Evolutionary conservation across 2,888 invertebrate genomes (phyloP), one percentile per base, ranked within the genome.

Genomic region (Leptodirus hochenwartii): DNA sequence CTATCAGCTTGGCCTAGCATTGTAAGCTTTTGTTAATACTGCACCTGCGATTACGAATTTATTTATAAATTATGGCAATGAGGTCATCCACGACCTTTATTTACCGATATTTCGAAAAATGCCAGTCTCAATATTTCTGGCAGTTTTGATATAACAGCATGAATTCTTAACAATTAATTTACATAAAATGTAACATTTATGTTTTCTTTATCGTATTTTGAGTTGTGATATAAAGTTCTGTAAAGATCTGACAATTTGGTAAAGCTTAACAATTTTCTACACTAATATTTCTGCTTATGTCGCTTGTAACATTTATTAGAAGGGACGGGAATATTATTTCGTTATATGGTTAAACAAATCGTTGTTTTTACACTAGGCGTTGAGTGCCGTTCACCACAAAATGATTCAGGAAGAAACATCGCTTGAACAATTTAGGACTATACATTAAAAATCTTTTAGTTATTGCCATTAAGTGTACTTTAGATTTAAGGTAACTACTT

Each of bases 321-420:
- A 22, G 11, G 6, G 25, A 5, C 6, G 10, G 6, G 27, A 15
- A 27, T 27, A 10, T n/a, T 9, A 11, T 8, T 5, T 6, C 10
- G 6, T 5, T 8, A 24, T 24, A 9, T 24, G 8, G 10, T 24
- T 10, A 35, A 29, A 25, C 35, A 9, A 27, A 15, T 22, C 5
- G n/a, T 17, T 34, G 40, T 41, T 41, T 37, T 38, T 38, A 39
- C 44, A 44, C 42, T 54, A 84, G 82, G 80, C 76, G 52, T 69
- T 85, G 56, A 80, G 81, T 66, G 71, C 69, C 49, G 74, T 82
- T 47, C 84, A 85, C 58, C 76, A 74, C 59, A 78, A 77, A 60
- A 64, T 85, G 58, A 79, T 82, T 50, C 74, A 71, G 47, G 65
- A 67, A 42, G 60, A 59, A 37, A 51, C 50, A 41, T 44, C 53